phyloP scores from a whole-genome alignment of 2,888 invertebrate species.

The Aquatica leii region DNA sequence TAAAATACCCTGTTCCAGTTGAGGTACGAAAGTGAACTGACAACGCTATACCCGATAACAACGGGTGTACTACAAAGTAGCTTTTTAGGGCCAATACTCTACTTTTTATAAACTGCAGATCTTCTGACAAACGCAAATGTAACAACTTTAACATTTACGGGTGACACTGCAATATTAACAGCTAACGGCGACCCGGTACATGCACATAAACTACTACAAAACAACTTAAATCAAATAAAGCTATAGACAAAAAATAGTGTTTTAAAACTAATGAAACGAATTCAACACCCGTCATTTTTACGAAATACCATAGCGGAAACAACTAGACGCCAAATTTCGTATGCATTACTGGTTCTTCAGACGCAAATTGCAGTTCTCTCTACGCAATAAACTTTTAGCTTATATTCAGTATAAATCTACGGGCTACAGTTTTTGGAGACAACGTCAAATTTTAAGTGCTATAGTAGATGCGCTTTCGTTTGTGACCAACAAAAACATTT shows the following conservation, averaged over 20 bases:
- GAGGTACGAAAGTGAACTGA: constrained; percentile 7
- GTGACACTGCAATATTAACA: no score
- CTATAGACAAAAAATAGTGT: constrained; percentile 10
- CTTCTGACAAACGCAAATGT: constrained; percentile 1
- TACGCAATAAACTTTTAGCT: background rate
- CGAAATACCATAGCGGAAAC: constrained; percentile 6
- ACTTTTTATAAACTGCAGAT: background rate
- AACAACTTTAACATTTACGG: constrained; percentile 2
- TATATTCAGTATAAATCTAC: background rate
- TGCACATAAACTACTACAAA: no score
- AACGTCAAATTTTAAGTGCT: constrained; percentile 1
- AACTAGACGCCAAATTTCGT: background rate
- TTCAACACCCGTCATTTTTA: constrained; percentile 7
- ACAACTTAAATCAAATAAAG: constrained; percentile 3
- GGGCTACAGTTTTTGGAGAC: constrained; percentile 11
- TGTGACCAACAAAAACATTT: no score
- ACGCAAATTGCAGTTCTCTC: background rate
- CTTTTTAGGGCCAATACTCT: constrained; percentile 1
- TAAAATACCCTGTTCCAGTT: background rate
- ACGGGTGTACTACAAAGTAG: background rate
- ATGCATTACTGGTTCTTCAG: background rate
- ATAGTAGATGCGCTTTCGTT: no score
- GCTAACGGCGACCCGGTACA: constrained; percentile 3
- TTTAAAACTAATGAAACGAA: constrained; percentile 3
- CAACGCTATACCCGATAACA: background rate